phyloP scores from a whole-genome alignment of 2,113 vertebrate species.

The Microtus pennsylvanicus region DNA sequence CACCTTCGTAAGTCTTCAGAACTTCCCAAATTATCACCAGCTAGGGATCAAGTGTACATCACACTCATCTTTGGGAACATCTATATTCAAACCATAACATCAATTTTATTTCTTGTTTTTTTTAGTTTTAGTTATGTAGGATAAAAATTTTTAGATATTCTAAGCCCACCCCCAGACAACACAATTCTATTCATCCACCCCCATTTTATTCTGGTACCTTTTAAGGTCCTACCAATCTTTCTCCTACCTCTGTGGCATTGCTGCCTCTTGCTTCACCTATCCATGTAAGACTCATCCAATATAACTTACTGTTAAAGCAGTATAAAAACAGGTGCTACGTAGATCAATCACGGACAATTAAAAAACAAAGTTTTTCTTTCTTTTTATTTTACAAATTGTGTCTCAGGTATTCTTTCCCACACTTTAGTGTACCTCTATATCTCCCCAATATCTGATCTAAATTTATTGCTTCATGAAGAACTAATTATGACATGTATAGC shows the following conservation, averaged over 20 bases:
- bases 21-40: not conserved
- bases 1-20: not conserved
- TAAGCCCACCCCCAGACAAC: not conserved
- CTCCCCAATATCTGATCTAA: not conserved
- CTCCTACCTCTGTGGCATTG: not conserved
- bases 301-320: not conserved
- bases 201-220: not conserved
- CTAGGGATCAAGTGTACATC: not conserved
- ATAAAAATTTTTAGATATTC: not conserved
- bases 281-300: not conserved
- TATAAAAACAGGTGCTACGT: not conserved
- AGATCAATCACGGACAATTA: not conserved
- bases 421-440: not conserved
- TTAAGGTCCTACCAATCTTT: not conserved
- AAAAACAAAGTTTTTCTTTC: not conserved
- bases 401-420: not conserved
- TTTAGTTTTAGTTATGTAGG: not conserved
- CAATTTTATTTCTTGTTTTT: not conserved
- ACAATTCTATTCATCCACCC: not conserved
- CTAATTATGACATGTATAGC: conserved; percentile 2
- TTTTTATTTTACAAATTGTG: not conserved
- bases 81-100: not conserved
- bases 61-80: too few species aligned
- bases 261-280: not conserved
- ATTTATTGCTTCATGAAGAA: not conserved